Evolutionary conservation across 2,797 vertebrate genomes (phyloP), one percentile per base, ranked within the genome.

Genomic region (Antrozous pallidus): DNA sequence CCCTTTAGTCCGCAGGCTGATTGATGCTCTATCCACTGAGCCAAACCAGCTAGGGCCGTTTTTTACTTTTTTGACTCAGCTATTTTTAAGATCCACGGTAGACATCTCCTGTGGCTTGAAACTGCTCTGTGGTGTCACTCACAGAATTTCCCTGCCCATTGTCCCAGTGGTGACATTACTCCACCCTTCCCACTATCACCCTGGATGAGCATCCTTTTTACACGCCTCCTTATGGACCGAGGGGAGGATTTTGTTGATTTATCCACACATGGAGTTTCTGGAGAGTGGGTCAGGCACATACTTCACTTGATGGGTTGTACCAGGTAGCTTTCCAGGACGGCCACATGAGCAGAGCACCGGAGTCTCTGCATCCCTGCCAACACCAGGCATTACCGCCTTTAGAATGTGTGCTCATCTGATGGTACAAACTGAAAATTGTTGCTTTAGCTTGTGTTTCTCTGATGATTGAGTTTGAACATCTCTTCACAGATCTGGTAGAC

Each of bases 211-310:
- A 6, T 42, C 70, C 5, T 71, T 12, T 12, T 6, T 2, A 7
- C 24, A 6, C 8, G 4, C 38, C 74, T 63, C 54, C 70, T 67
- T 38, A 5, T 0, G 3, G 26, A 22, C 18, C 22, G 0, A 1
- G 51, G 36, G 11, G 28, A 88, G 69, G 36, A 8, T 18, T 17
- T 0, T 6, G 14, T 4, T 58, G 86, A 1, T 2, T 54, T 9
- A 65, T 40, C 3, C 12, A n/a, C 49, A 51, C 22, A 2, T 1
- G 12, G 65, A 24, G 17, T 65, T 79, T 42, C 63, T 38, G 33
- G n/a, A 26, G 4, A 0, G 0, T 11, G 33, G 6, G 42, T 10
- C 38, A 38, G 0, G 0, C 0, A 24, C 11, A 54, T 16, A 8
- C 80, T 31, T 80, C 81, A 65, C 1, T 13, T 26, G 1, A 12